Conservation (phyloP, 30 jellyfish, hydroid and myxozoan species). For the Rhopilema esculentum region DNA sequence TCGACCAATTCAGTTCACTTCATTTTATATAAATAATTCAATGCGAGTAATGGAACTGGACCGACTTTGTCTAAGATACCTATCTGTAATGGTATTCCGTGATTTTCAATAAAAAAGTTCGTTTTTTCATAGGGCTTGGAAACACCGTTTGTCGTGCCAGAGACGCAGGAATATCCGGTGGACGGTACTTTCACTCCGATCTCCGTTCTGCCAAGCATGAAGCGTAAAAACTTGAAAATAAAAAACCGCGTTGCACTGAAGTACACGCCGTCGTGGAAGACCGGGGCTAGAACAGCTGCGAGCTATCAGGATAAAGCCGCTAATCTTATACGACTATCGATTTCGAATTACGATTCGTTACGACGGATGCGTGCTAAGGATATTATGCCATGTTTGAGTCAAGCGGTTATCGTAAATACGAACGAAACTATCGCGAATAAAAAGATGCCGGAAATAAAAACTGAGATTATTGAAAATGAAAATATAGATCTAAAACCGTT, state of each 20-base stretch:
- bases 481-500: conserved; percentile 32
- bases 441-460: conserved; percentile 5
- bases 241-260: conserved; percentile 2
- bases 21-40: no score
- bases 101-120: not conserved
- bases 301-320: conserved; percentile 12
- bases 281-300: conserved; percentile 1
- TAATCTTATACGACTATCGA: conserved; percentile 4
- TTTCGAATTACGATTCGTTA: not conserved
- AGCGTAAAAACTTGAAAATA: conserved; percentile 10
- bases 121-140: conserved; percentile 49
- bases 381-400: not conserved
- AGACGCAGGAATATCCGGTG: conserved; percentile 51
- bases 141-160: conserved; percentile 54
- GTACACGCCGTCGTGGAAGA: conserved; percentile 57
- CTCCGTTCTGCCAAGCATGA: conserved; percentile 52
- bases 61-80: not conserved
- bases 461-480: conserved; percentile 13
- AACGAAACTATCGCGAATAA: not conserved
- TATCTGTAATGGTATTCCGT: not conserved
- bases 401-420: not conserved
- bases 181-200: conserved; percentile 68
- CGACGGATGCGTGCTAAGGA: conserved; percentile 1
- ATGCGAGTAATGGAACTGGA: not conserved
- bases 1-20: no score